A percentile compares a stretch with the other conserved stretches of the same genome.
Conservation (phyloP, 1,140 invertebrate species). For the Scaptomyza pallida region DNA sequence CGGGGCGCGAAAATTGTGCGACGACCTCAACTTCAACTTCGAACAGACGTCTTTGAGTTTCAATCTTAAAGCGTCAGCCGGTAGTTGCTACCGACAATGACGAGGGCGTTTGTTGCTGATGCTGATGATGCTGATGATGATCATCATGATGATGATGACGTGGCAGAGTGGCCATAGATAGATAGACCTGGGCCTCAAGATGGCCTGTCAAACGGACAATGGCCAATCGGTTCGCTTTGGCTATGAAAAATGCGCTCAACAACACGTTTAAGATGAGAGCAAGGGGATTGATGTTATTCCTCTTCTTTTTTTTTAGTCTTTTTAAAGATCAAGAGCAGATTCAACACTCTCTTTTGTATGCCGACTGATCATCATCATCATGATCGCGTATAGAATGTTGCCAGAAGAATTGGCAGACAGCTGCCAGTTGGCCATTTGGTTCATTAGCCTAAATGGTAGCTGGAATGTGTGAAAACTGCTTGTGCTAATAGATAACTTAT, state of each 20-base stretch:
- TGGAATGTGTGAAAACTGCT: constrained; percentile 68
- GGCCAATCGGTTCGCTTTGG: constrained; percentile 57
- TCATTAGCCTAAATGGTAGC: constrained; percentile 75
- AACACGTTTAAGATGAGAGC: constrained; percentile 21
- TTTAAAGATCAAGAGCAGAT: constrained; percentile 31
- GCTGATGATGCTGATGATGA: constrained; percentile 9
- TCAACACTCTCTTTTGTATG: constrained; percentile 33
- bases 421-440: constrained; percentile 17
- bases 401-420: constrained; percentile 28
- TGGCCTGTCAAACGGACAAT: constrained; percentile 49
- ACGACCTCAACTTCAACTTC: constrained; percentile 17
- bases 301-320: no score
- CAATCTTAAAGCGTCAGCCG: constrained; percentile 45
- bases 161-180: constrained; percentile 34
- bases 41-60: not conserved
- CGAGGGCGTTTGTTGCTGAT: constrained; percentile 39
- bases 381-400: constrained; percentile 40
- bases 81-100: constrained; percentile 78
- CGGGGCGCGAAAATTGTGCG: constrained; percentile 76
- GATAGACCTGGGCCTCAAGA: constrained; percentile 22
- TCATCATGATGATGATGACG: constrained; percentile 58
- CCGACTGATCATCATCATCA: constrained; percentile 40
- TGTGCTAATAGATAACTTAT: constrained; percentile 73
- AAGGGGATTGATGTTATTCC: constrained; percentile 11
- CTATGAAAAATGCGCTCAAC: constrained; percentile 39